Base-by-base conservation (phyloP, 2,888 invertebrate species). In the Zelleria hepariella region DNA sequence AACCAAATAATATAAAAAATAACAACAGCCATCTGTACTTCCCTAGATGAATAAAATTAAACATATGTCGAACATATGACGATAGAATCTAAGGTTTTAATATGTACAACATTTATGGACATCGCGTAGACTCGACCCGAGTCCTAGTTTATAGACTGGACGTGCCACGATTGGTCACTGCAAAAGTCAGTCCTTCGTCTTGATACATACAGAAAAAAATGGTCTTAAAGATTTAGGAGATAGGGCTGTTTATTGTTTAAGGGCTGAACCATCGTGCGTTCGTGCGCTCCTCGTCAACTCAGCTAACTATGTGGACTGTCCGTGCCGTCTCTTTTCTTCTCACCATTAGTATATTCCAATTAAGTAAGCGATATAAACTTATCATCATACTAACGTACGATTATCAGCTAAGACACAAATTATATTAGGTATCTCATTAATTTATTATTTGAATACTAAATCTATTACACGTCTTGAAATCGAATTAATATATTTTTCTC, bases 1-100 rank as follows among this genome's bases (percentile, higher is more conserved):
- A 88, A 86, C 83, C 86, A 87, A 87, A 87, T 87, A 81, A 87
- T 87, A 87, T 87, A 88, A 88, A 62, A 87, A 88, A 87, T 87
- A 88, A 88, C 87, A 88, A 88, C 87, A 88, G 87, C 87, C 87
- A 86, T 86, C 86, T 88, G 87, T 88, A 88, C 87, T 87, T 86
- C 83, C 82, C 85, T 87, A 87, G 87, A 87, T 86, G 86, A 86
- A 87, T 87, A 87, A 87, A 87, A 87, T 84, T 86, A 88, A 86
- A 84, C 58, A 60, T 86, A 88, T 86, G 87, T 88, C 85, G 82
- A 80, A 88, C 87, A 88, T 88, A 87, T 83, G 87, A 84, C 86
- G 77, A 82, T 87, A 88, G 75, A 86, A 82, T 84, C 86, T 85
- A 86, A 78, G 82, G 84, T 82, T 42, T 83, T 82, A 66, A 76